phyloP scores from a whole-genome alignment of 1,140 invertebrate species.

The Halyomorpha halys region DNA sequence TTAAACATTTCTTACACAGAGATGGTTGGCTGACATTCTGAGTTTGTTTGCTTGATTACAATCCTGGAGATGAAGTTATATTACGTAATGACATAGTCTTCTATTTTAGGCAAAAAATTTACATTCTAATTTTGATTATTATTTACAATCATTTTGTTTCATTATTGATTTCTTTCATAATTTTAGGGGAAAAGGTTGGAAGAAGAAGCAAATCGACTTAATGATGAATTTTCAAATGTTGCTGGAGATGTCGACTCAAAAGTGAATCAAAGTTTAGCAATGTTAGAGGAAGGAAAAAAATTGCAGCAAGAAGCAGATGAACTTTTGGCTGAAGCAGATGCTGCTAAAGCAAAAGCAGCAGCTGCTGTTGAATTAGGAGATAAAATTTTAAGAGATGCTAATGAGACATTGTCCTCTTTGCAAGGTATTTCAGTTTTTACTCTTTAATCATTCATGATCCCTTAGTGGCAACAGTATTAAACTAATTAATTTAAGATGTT shows the following conservation, averaged over 20 bases:
- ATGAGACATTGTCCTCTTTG: constrained; percentile 71
- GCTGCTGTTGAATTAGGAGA: constrained; percentile 74
- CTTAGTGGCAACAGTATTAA: too few species aligned
- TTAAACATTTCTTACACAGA: too few species aligned
- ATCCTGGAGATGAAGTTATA: too few species aligned
- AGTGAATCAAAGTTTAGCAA: constrained; percentile 11
- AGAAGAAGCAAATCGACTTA: constrained; percentile 8
- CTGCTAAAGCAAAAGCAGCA: constrained; percentile 59
- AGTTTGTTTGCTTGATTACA: too few species aligned
- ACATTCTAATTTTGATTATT: too few species aligned
- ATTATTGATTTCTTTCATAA: neutral
- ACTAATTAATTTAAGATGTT: too few species aligned
- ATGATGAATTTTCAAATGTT: neutral
- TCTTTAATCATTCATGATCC: too few species aligned
- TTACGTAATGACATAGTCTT: too few species aligned
- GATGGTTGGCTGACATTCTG: too few species aligned
- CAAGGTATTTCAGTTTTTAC: constrained; percentile 45
- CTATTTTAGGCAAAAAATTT: too few species aligned
- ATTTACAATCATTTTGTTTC: too few species aligned
- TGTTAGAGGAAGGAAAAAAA: constrained; percentile 35
- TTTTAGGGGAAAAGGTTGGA: constrained; percentile 13
- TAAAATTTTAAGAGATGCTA: constrained; percentile 74
- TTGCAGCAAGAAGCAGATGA: constrained; percentile 53
- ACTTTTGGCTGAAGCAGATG: constrained; percentile 55
- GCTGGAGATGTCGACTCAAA: neutral